Percentiles rank a stretch among this genome's conserved stretches.
Conservation (phyloP, 2,888 invertebrate species). For the Hofmannophila pseudospretella region DNA sequence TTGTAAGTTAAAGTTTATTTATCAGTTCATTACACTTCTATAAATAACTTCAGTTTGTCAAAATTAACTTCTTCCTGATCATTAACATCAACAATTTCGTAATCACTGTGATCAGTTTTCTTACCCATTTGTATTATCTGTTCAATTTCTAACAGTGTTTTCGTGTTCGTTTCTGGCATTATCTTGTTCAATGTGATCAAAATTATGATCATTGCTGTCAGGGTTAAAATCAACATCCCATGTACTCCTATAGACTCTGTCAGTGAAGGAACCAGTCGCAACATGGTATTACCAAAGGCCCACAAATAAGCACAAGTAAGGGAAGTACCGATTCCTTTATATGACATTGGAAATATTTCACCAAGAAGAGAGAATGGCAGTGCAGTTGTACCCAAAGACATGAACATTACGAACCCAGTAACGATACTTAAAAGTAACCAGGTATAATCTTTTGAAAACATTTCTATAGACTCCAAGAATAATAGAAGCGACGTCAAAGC, state of each 20-base stretch:
- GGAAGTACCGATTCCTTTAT: conserved; percentile 26
- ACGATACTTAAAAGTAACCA: conserved; percentile 21
- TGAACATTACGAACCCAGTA: conserved; percentile 24
- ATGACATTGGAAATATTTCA: conserved; percentile 26
- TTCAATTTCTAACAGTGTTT: conserved; percentile 23
- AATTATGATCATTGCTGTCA: conserved; percentile 16
- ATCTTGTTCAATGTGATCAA: conserved; percentile 17
- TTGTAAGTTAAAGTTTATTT: conserved; percentile 2
- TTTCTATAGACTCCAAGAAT: conserved; percentile 19
- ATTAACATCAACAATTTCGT: conserved; percentile 12
- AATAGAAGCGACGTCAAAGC: conserved; percentile 17
- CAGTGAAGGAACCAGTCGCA: conserved; percentile 18
- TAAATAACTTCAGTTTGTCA: conserved; percentile 21
- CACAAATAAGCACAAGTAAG: conserved; percentile 26
- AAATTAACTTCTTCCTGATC: conserved; percentile 17
- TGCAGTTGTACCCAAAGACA: conserved; percentile 25
- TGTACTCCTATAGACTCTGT: conserved; percentile 15
- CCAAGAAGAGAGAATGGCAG: conserved; percentile 24
- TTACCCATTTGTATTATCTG: conserved; percentile 12
- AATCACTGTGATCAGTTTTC: conserved; percentile 6
- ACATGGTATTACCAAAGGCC: conserved; percentile 23
- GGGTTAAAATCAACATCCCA: conserved; percentile 14
- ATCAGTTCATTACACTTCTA: conserved; percentile 11
- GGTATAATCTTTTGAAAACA: conserved; percentile 20
- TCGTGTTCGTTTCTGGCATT: conserved; percentile 21